phyloP scores from a whole-genome alignment of 2,888 invertebrate genomes.

The Craniophora ligustri region DNA sequence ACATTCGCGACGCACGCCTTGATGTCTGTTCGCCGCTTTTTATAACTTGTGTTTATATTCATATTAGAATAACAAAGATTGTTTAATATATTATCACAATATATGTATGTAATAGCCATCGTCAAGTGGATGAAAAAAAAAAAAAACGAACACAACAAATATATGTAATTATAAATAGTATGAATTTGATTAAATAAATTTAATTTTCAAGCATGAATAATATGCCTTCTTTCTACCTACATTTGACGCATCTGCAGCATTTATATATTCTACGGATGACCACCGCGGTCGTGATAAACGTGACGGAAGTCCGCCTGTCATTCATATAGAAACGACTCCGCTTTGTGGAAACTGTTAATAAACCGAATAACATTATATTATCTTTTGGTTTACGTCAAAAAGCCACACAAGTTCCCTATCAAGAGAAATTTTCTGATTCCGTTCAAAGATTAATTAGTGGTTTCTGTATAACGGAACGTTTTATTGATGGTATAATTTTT shows the following conservation, averaged over 20 bases:
- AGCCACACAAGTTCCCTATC: constrained; percentile 18
- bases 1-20: too few species aligned
- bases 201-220: too few species aligned
- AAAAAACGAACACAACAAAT: too few species aligned
- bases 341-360: constrained; percentile 68
- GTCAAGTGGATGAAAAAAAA: too few species aligned
- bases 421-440: constrained; percentile 22
- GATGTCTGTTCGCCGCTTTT: too few species aligned
- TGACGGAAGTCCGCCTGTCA: constrained; percentile 73
- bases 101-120: too few species aligned
- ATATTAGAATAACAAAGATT: too few species aligned
- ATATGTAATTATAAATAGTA: too few species aligned
- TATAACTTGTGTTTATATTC: too few species aligned
- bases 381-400: constrained; percentile 47
- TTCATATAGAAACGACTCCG: constrained; percentile 68
- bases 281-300: constrained; percentile 75
- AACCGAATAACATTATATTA: constrained; percentile 52
- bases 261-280: constrained; percentile 56
- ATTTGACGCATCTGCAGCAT: constrained; percentile 30
- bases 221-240: too few species aligned
- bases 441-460: constrained; percentile 39
- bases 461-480: constrained; percentile 23
- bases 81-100: too few species aligned
- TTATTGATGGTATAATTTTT: constrained; percentile 22
- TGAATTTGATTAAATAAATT: too few species aligned